Evolutionary conservation across 2,888 invertebrate species (phyloP), one percentile per base, ranked within the genome.

Genomic region (Cantharis rufa): DNA sequence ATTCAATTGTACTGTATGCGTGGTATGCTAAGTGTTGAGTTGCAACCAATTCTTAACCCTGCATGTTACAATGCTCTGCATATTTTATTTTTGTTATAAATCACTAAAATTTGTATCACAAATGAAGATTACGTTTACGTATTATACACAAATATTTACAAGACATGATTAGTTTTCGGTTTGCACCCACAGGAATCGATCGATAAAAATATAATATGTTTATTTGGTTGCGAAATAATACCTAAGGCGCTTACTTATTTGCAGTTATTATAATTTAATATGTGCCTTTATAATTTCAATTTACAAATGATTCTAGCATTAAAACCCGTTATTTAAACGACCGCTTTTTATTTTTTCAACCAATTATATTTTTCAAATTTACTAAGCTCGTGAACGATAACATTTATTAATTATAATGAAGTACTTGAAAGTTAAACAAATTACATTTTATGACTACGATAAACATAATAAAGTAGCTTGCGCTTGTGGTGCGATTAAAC

Each of bases 51-150:
- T n/a, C n/a, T 48, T 48, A 48, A n/a, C n/a, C 48, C n/a, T 48
- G 48, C n/a, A 1, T 48, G 48, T 48, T 48, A 48, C 48, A 48
- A n/a, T 48, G 48, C 64, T 66, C 64, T 66, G 64, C 64, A 66
- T 21, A 21, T 15, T 66, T n/a, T 66, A 21, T 24, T 69, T 69
- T 18, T 16, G 18, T 64, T 72, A 32, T 66, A 72, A 66, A 66
- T 72, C 72, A 72, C 72, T 72, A 72, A 24, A 24, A 64, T 32
- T 72, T 63, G 66, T 72, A 72, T 72, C 72, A 72, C 72, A 72
- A 64, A 48, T 48, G 21, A 72, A 66, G 15, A 66, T 28, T 64
- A 48, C 64, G 15, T 21, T 64, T 63, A 32, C 16, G 32, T 64
- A 16, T 62, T 72, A 72, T n/a, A 32, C 18, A 32, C 10, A 66